phyloP scores from a whole-genome alignment of 2,113 vertebrate genomes.

The Alexandromys fortis region DNA sequence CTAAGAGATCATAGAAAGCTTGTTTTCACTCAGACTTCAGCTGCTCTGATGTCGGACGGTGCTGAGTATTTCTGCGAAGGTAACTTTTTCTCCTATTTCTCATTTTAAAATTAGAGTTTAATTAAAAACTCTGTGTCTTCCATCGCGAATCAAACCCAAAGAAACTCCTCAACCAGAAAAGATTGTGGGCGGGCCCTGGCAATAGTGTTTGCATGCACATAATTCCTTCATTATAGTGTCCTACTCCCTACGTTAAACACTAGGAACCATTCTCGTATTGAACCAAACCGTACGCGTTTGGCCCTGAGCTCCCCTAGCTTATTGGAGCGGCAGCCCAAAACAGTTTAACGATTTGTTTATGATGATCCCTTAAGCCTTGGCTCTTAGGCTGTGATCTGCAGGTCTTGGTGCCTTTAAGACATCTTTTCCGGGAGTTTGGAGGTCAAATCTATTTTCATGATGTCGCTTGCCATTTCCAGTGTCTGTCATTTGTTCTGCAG shows the following conservation, averaged over 20 bases:
- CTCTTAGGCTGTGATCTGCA: neutral
- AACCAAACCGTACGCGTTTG: neutral
- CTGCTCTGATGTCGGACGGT: neutral
- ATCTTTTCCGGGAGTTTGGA: neutral
- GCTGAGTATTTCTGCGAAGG: neutral
- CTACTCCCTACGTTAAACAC: neutral
- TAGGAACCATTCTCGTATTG: neutral
- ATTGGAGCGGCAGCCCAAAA: neutral
- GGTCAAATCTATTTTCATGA: neutral
- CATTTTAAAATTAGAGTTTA: slow-evolving; percentile 13
- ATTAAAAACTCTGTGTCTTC: slow-evolving; percentile 18
- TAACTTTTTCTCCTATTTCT: neutral
- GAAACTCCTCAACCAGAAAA: neutral
- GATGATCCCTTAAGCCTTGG: neutral
- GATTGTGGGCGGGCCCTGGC: neutral
- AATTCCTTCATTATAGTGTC: neutral
- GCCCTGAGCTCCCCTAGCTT: neutral
- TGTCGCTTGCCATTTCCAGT: neutral
- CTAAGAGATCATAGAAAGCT: neutral
- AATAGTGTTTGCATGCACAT: neutral
- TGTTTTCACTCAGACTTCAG: neutral
- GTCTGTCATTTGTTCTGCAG: neutral
- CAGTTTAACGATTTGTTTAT: slow-evolving; percentile 3
- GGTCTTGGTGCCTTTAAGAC: neutral
- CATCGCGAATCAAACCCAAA: neutral